Evolutionary conservation across 2,888 invertebrate genomes (phyloP).

Genomic region (Scaptomyza flava): DNA sequence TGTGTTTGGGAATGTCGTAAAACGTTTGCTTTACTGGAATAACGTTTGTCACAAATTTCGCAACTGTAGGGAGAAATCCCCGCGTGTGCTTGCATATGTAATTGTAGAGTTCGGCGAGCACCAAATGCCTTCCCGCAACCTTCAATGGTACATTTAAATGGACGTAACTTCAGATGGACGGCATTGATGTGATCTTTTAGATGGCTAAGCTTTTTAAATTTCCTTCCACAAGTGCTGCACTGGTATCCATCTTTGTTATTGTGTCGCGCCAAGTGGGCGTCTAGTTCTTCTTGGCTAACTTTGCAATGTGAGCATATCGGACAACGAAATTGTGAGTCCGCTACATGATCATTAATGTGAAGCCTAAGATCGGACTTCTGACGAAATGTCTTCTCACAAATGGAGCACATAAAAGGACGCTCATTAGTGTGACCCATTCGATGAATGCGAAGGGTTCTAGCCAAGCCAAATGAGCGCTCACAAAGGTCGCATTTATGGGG

Average conservation of each 20-base stretch:
- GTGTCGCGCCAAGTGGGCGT: conserved; percentile 39
- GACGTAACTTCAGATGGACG: conserved; percentile 51
- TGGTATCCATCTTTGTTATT: conserved; percentile 51
- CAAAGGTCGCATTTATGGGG: conserved; percentile 49
- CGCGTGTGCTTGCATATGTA: conserved; percentile 36
- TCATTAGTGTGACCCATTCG: conserved; percentile 52
- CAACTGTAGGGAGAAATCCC: conserved; percentile 15
- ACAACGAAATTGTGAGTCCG: conserved; percentile 34
- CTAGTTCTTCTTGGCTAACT: conserved; percentile 35
- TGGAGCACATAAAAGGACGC: conserved; percentile 45
- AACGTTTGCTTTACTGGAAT: conserved; percentile 32
- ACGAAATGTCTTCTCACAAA: conserved; percentile 49
- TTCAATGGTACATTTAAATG: conserved; percentile 40
- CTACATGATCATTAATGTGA: conserved; percentile 38
- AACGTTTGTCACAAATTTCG: conserved; percentile 30
- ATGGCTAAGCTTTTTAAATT: conserved; percentile 51
- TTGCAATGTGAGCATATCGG: conserved; percentile 45
- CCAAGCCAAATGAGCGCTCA: conserved; percentile 47
- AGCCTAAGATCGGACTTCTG: conserved; percentile 43
- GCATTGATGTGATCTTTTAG: conserved; percentile 51
- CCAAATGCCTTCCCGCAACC: conserved; percentile 45
- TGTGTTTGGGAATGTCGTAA: conserved; percentile 33
- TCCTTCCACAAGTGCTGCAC: conserved; percentile 54
- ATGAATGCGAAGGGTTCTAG: conserved; percentile 46
- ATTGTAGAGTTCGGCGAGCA: conserved; percentile 50